Evolutionary conservation across 2,888 invertebrate genomes (phyloP), one percentile per base, ranked within the genome.

Genomic region (Leucoma salicis): DNA sequence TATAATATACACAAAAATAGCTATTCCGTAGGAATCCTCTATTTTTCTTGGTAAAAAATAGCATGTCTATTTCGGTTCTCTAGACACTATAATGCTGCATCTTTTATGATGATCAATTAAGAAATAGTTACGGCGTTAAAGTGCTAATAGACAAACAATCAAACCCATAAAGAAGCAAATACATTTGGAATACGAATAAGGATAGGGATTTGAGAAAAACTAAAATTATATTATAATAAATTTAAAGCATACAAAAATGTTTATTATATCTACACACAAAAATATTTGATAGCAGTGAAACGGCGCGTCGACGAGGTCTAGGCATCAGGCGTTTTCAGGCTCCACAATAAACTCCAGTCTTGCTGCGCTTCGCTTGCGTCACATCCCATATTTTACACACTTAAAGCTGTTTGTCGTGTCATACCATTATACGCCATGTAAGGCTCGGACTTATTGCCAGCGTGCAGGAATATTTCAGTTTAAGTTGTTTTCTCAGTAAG

Each of bases 391-490:
- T 82, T 86, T 89, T 82, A 88, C 80, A 84, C 84, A 85, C 84
- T 88, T 88, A 87, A 86, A 88, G 85, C 87, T 88, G 87, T 87
- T 88, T 88, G 89, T 87, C 86, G 86, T 84, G 86, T 88, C 84
- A 84, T 84, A 87, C 87, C 80, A 89, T 88, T 89, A 88, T 88
- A 84, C 82, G 83, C 74, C 80, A 80, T 86, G 87, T 88, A 87
- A 82, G 78, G 77, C 81, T 66, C 62, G 66, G 81, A 88, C 85
- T 88, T 88, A 86, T 77, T 82, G 83, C 86, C 79, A 74, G 71
- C 70, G 68, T 52, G 60, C 66, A 76, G 68, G 71, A 77, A 87
- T 87, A 85, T 84, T 73, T 85, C 82, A 82, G 73, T 80, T 83
- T 79, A 82, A 88, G 87, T 85, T 85, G 83, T 86, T 84, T 83